Conservation (phyloP, 2,888 invertebrate species). For the Octodonta nipae region DNA sequence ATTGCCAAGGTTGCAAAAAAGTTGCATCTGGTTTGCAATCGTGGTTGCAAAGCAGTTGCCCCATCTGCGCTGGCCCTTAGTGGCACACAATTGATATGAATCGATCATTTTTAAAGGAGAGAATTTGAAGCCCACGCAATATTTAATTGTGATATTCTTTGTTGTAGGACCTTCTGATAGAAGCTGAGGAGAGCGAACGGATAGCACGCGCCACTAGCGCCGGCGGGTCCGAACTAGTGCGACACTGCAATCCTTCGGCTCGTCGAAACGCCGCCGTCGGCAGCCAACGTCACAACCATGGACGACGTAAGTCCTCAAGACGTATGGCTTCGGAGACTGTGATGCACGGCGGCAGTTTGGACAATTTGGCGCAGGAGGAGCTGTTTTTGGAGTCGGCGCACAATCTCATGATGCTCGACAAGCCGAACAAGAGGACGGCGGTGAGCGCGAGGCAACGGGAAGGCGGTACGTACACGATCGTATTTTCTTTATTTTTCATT, state of each 20-base stretch:
- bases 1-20: no score
- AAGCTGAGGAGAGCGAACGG: conserved; percentile 64
- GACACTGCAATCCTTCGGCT: conserved; percentile 37
- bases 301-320: conserved; percentile 26
- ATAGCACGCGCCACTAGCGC: conserved; percentile 42
- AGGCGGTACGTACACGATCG: conserved; percentile 40
- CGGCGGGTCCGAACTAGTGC: conserved; percentile 34
- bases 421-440: conserved; percentile 24
- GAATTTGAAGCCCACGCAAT: no score
- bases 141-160: no score
- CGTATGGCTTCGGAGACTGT: conserved; percentile 38
- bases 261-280: conserved; percentile 24
- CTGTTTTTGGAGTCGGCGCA: conserved; percentile 26
- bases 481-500: no score
- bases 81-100: no score
- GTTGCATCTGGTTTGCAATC: no score
- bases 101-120: no score
- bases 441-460: conserved; percentile 43
- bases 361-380: conserved; percentile 42
- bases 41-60: no score
- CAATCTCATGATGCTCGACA: conserved; percentile 15
- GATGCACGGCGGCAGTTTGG: conserved; percentile 44
- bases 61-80: no score
- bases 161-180: conserved; percentile 56
- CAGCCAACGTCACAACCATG: conserved; percentile 27